Evolutionary conservation across 2,797 vertebrate species (phyloP), one percentile per base, ranked within the genome.

Genomic region (Syngnathus acus): DNA sequence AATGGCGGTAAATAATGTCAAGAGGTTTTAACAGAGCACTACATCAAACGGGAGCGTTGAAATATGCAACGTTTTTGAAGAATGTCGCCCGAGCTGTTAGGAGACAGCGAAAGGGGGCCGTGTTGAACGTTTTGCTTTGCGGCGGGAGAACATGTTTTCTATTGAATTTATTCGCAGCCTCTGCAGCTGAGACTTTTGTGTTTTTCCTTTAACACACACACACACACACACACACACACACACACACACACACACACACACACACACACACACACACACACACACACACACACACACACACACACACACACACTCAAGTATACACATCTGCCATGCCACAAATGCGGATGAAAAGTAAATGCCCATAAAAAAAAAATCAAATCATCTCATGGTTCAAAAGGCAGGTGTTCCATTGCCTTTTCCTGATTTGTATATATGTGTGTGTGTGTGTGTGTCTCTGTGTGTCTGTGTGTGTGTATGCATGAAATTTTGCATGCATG

Each of bases 291-390:
- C 51, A 59, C 23, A 47, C 39, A 63, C 43, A 39, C 62, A 59
- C 53, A 50, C 45, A 67, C 53, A 43, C 55, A 61, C 57, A 62
- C 51, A 59, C 23, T 42, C 39, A 32, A 32, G 32, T 32, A 32
- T 32, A 32, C 32, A 32, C 32, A 32, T 32, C 32, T 11, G 42
- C 61, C 40, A 45, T 21, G 21, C 23, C 42, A n/a, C 42, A 47
- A 57, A n/a, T 84, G 80, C 76, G 74, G 14, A 58, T 68, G 75
- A 68, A 74, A 80, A 55, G 78, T 75, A 79, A 84, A 85, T 50
- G 73, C 76, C 79, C 72, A 71, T 77, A 51, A 50, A 78, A 79
- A 81, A 69, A 53, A 66, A 70, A 82, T 84, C 76, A 78, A 65
- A 80, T 83, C 64, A 76, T 62, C 69, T 75, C 71, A 59, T 54